Conservation (phyloP, 1,140 invertebrate species). For the Trichonephila inaurata region DNA sequence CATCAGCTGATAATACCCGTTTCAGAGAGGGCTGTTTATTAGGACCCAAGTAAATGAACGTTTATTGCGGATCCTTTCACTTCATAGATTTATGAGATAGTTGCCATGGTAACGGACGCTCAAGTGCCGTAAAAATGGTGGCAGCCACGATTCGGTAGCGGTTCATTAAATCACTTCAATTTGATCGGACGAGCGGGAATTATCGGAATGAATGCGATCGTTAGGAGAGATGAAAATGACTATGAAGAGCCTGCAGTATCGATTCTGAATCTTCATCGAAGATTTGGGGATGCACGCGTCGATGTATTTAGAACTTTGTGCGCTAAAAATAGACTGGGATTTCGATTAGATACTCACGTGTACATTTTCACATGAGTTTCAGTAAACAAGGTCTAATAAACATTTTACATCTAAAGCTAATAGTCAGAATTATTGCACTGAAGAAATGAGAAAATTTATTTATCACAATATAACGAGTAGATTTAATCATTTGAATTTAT, state of each 20-base stretch:
- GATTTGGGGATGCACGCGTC: no score
- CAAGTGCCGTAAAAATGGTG: slow-evolving; percentile 44
- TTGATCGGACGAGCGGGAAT: slow-evolving; percentile 28
- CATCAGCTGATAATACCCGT: slow-evolving; percentile 2
- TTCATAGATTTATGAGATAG: slow-evolving; percentile 48
- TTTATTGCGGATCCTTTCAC: slow-evolving; percentile 41
- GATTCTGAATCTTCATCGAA: not conserved
- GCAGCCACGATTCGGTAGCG: slow-evolving; percentile 18
- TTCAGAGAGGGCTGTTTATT: not conserved
- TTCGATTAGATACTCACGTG: not conserved
- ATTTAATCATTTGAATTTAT: no score
- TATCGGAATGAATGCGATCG: slow-evolving; percentile 32
- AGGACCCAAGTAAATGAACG: slow-evolving; percentile 15
- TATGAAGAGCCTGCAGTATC: not conserved
- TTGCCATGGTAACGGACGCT: slow-evolving; percentile 18
- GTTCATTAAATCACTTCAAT: slow-evolving; percentile 53
- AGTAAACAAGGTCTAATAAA: not conserved
- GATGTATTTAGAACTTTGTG: not conserved
- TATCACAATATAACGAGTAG: no score
- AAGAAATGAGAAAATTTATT: no score
- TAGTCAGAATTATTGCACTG: no score
- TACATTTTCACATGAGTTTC: not conserved
- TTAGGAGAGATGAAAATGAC: slow-evolving; percentile 30
- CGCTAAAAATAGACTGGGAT: not conserved
- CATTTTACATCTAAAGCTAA: not conserved